Evolutionary conservation across 2,113 vertebrate genomes (phyloP).

Genomic region (Smithornis capensis): DNA sequence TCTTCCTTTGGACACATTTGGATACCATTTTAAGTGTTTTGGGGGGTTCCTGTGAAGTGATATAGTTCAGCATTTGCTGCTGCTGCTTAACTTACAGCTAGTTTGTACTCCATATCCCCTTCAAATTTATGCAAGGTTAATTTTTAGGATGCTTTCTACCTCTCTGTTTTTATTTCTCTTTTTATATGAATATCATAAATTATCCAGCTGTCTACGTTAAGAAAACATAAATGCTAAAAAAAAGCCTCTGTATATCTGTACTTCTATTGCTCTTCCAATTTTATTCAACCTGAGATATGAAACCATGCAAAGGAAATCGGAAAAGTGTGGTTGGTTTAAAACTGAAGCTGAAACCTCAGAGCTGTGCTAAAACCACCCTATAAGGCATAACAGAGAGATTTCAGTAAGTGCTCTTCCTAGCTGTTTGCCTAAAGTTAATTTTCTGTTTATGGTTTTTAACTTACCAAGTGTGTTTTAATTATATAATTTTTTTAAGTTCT

Average conservation of each 20-base stretch:
- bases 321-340: not conserved
- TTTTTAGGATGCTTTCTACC: not conserved
- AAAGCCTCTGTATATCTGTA: not conserved
- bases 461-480: not conserved
- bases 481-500: rapidly evolving
- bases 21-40: not conserved
- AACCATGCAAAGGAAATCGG: not conserved
- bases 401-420: not conserved
- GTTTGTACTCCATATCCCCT: not conserved
- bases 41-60: not conserved
- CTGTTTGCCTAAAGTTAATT: not conserved
- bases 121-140: not conserved
- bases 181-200: not conserved
- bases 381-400: not conserved
- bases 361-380: not conserved
- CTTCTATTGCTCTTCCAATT: not conserved
- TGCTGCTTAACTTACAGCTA: not conserved
- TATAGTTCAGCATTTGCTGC: not conserved
- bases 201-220: not conserved
- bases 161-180: not conserved
- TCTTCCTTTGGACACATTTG: not conserved
- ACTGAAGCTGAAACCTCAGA: not conserved
- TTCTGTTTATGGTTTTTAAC: not conserved
- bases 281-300: not conserved
- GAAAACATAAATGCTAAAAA: not conserved